A percentile compares a stretch with the other conserved stretches of the same genome.
phyloP scores from a whole-genome alignment of 2,888 invertebrate species.

The Troides helena region DNA sequence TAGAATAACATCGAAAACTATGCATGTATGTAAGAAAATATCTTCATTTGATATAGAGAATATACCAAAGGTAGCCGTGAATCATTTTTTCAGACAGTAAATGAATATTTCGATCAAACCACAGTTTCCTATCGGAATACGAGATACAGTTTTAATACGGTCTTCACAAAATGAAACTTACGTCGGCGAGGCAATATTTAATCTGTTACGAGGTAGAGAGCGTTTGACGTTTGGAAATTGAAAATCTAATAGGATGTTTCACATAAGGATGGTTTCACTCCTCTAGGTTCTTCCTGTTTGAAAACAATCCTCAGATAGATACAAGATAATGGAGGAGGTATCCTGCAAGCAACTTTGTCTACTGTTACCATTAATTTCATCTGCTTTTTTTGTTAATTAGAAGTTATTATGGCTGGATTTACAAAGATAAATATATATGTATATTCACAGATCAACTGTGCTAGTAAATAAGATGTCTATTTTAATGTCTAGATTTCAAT shows the following conservation, averaged over 20 bases:
- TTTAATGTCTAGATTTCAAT: not conserved
- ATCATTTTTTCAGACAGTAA: not conserved
- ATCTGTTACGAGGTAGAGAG: conserved; percentile 28
- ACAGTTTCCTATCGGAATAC: not conserved
- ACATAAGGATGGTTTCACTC: conserved; percentile 40
- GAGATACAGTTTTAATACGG: conserved; percentile 21
- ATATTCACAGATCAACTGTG: too few relatives aligned
- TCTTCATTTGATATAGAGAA: too few relatives aligned
- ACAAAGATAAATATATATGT: not conserved
- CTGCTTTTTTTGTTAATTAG: not conserved
- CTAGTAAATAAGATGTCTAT: not conserved
- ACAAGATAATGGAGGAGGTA: conserved; percentile 43
- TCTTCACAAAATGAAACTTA: conserved; percentile 28
- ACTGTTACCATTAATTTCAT: too few relatives aligned
- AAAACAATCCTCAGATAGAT: conserved; percentile 56
- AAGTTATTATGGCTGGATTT: conserved; percentile 37
- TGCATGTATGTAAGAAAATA: too few relatives aligned
- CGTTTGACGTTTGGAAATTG: conserved; percentile 27
- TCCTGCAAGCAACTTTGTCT: too few relatives aligned
- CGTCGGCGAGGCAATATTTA: conserved; percentile 27
- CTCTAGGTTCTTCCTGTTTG: conserved; percentile 60
- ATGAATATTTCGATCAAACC: not conserved
- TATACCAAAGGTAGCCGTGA: not conserved
- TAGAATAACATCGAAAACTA: too few relatives aligned
- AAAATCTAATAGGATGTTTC: conserved; percentile 22